Conservation (phyloP, 2,888 invertebrate genomes). For the Drosophila longiperda region DNA sequence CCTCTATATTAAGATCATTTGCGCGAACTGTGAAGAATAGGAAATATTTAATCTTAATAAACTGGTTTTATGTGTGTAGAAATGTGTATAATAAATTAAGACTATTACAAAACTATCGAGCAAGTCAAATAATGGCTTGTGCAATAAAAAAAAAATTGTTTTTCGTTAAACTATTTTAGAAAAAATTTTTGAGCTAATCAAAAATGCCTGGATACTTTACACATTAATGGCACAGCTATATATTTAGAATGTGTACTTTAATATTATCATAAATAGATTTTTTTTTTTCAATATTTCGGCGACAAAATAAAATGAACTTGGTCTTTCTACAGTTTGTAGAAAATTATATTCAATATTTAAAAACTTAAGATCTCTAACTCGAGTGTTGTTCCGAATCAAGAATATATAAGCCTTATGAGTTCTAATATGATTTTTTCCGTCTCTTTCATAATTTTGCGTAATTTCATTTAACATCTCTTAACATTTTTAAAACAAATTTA, state of each 20-base stretch:
- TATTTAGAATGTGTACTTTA: background rate
- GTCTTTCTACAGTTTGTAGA: background rate
- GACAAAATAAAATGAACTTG: background rate
- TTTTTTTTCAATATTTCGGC: background rate
- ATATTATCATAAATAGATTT: background rate
- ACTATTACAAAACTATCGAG: too few species aligned
- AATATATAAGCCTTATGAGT: background rate
- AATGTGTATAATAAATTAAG: background rate
- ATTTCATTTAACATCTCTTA: background rate
- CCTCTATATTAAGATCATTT: constrained; percentile 83
- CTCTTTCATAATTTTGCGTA: background rate
- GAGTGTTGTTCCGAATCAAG: accelerated
- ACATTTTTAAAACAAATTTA: background rate
- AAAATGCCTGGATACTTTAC: too few species aligned
- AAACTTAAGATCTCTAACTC: background rate
- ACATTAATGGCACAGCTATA: background rate
- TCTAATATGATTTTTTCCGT: background rate
- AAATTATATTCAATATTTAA: background rate
- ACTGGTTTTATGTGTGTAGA: background rate
- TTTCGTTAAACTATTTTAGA: background rate
- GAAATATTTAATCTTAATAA: background rate
- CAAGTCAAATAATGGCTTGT: background rate
- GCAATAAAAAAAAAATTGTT: background rate
- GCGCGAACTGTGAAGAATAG: constrained; percentile 76
- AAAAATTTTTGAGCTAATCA: too few species aligned